Evolutionary conservation across 1,140 invertebrate species (phyloP).

Genomic region (Pissodes strobi): DNA sequence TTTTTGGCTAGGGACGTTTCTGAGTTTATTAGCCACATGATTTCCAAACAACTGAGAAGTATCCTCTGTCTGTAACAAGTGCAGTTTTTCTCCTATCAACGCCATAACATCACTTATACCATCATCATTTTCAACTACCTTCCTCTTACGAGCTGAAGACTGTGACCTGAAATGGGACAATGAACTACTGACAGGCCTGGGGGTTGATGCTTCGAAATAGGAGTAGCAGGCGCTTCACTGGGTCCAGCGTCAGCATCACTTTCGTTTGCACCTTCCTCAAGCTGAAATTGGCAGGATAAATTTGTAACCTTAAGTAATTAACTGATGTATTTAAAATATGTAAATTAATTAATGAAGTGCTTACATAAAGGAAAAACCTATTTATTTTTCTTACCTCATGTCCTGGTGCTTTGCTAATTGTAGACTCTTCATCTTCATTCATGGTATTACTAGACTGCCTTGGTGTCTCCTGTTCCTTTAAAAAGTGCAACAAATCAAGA

Average conservation of each 20-base stretch:
- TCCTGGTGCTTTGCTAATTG: background rate
- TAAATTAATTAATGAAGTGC: background rate
- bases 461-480: too few relatives aligned
- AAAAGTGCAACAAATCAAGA: slow-evolving; percentile 2
- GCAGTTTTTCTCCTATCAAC: too few relatives aligned
- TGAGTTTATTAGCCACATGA: too few relatives aligned
- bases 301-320: slow-evolving; percentile 18
- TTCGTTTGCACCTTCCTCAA: slow-evolving; percentile 10
- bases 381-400: background rate
- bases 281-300: too few relatives aligned
- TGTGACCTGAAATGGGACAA: too few relatives aligned
- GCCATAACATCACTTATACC: too few relatives aligned
- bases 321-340: background rate
- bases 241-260: slow-evolving; percentile 11
- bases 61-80: too few relatives aligned
- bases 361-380: background rate
- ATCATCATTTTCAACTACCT: too few relatives aligned
- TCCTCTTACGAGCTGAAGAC: too few relatives aligned
- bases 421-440: slow-evolving; percentile 6
- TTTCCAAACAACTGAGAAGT: too few relatives aligned
- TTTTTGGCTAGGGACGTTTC: too few relatives aligned
- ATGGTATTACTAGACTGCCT: slow-evolving; percentile 16
- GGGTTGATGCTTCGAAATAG: slow-evolving; percentile 12
- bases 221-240: slow-evolving; percentile 16
- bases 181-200: background rate